A percentile compares a stretch with the other conserved stretches of the same genome.
These are phyloP conservation scores for Ophion ellenae DNA, from an alignment of 2,888 invertebrate genomes.

Conservation along the genomic window DNA sequence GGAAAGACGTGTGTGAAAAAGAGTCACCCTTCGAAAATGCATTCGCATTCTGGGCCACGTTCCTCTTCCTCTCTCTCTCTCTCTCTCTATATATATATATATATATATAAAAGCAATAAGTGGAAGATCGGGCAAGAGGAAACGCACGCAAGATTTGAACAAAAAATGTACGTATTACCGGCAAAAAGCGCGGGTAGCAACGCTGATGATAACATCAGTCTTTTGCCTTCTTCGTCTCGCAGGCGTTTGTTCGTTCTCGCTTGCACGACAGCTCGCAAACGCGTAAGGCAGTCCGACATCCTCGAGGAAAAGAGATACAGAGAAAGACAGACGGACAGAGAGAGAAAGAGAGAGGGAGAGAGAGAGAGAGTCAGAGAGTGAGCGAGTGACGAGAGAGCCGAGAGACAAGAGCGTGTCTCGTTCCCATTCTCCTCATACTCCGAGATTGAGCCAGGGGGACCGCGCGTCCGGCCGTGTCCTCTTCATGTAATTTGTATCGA, in stretches of 20 bases:
- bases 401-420: conserved; percentile 42
- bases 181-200: conserved; percentile 71
- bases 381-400: background rate
- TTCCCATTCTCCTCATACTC: conserved; percentile 63
- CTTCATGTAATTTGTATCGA: conserved; percentile 83
- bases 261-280: too few relatives aligned
- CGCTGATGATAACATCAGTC: conserved; percentile 81
- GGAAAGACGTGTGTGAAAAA: conserved; percentile 37
- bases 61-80: background rate
- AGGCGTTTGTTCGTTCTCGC: conserved; percentile 53
- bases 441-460: conserved; percentile 35
- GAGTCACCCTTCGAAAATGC: conserved; percentile 34
- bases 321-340: background rate
- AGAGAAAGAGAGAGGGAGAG: background rate
- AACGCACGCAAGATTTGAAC: conserved; percentile 50
- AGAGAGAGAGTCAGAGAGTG: conserved; percentile 2
- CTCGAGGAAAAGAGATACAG: conserved; percentile 39
- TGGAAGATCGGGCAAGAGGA: conserved; percentile 36
- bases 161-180: conserved; percentile 68
- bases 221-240: conserved; percentile 68
- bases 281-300: background rate
- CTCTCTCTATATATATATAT: too few relatives aligned
- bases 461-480: conserved; percentile 72
- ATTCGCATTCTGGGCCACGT: conserved; percentile 66
- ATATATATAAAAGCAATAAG: background rate